These are phyloP conservation scores for Sarcophaga subvicina DNA, from an alignment of 2,888 invertebrate species.

Conservation along the genomic window DNA sequence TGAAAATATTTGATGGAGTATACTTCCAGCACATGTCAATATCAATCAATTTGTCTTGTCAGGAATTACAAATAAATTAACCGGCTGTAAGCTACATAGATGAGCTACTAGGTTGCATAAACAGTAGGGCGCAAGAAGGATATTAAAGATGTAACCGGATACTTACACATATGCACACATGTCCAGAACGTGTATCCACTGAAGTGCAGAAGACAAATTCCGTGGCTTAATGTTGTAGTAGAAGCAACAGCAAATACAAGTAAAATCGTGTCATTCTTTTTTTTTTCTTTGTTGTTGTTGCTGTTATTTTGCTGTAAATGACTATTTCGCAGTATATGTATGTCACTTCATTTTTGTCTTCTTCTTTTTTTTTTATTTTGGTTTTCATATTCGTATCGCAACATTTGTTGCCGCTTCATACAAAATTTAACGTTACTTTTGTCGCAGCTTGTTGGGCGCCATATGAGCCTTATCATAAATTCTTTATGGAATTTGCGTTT, in stretches of 20 bases:
- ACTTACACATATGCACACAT: no score
- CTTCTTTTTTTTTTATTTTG: constrained; percentile 18
- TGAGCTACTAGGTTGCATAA: no score
- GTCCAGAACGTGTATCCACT: no score
- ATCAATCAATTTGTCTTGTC: no score
- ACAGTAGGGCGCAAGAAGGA: no score
- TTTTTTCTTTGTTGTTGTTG: not conserved
- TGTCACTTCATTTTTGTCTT: constrained; percentile 40
- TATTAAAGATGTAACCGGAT: no score
- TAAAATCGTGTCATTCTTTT: constrained; percentile 34
- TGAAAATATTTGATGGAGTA: no score
- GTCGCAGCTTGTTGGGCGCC: constrained; percentile 70
- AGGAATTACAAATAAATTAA: no score
- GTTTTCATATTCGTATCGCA: not conserved
- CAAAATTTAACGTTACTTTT: constrained; percentile 28
- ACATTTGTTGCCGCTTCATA: constrained; percentile 7
- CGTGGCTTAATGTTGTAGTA: not conserved
- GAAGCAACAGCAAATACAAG: constrained; percentile 47
- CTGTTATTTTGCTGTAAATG: constrained; percentile 16
- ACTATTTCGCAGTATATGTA: constrained; percentile 51
- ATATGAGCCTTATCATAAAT: constrained; percentile 71
- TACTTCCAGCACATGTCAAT: no score
- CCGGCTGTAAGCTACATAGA: no score
- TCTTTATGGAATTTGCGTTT: constrained; percentile 30
- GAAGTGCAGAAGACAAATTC: no score